Evolutionary conservation across 2,797 vertebrate species (phyloP).

Genomic region (Naso thynnoides): DNA sequence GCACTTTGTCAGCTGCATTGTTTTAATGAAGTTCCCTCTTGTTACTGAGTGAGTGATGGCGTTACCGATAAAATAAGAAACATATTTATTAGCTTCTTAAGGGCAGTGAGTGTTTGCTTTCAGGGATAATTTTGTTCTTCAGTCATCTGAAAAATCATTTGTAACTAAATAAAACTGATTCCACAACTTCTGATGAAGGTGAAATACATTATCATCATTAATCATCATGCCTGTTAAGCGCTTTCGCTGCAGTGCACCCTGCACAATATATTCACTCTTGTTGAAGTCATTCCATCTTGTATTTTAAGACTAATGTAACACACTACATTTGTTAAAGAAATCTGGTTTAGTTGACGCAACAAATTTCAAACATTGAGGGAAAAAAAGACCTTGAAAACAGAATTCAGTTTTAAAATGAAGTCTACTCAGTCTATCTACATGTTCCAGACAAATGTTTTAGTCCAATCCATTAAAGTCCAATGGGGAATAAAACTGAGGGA

Average conservation of each 20-base stretch:
- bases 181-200: slow-evolving; percentile 29
- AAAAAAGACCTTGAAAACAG: too few species aligned
- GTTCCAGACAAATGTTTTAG: too few species aligned
- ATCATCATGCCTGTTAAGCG: slow-evolving; percentile 1
- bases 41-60: slow-evolving; percentile 37
- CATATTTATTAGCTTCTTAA: slow-evolving; percentile 12
- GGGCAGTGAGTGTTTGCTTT: slow-evolving; percentile 49
- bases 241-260: neutral
- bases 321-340: neutral
- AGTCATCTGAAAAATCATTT: slow-evolving; percentile 38
- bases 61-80: slow-evolving; percentile 33
- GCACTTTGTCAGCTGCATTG: slow-evolving; percentile 36
- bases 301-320: neutral
- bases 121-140: slow-evolving; percentile 37
- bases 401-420: too few species aligned
- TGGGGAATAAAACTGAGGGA: neutral
- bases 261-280: neutral
- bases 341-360: neutral
- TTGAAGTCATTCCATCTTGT: neutral
- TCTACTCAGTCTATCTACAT: too few species aligned
- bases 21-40: slow-evolving; percentile 43
- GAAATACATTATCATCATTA: slow-evolving; percentile 23
- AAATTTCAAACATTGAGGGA: neutral
- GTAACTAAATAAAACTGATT: slow-evolving; percentile 37
- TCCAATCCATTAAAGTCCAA: neutral